A percentile compares a stretch with the other conserved stretches of the same genome.
These are phyloP conservation scores for Orchestia grillus DNA, from an alignment of 1,140 invertebrate species.

Conservation along the genomic window DNA sequence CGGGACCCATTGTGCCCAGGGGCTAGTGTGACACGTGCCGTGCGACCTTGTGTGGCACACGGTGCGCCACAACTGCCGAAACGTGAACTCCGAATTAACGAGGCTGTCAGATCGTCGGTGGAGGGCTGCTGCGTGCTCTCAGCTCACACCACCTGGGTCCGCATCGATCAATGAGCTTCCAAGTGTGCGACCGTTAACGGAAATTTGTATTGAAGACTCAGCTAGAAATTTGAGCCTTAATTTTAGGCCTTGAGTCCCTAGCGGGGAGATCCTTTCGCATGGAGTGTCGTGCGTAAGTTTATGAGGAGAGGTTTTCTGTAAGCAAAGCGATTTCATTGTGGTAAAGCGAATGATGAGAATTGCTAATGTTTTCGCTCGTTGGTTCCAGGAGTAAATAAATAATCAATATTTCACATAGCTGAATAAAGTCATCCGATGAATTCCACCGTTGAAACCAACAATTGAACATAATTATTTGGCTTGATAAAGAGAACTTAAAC, in stretches of 20 bases:
- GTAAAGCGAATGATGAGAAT: neutral
- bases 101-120: neutral
- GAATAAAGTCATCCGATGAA: neutral
- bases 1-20: neutral
- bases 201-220: neutral
- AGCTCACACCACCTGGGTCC: neutral
- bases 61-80: conserved; percentile 1
- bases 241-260: neutral
- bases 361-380: neutral
- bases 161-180: neutral
- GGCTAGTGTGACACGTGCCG: neutral
- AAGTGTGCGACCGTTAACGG: neutral
- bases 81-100: conserved; percentile 7
- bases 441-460: neutral
- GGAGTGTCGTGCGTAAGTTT: neutral
- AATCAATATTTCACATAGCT: neutral
- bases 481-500: neutral
- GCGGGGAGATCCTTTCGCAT: neutral
- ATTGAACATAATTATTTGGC: neutral
- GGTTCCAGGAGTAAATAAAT: neutral
- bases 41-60: neutral
- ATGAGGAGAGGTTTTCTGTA: neutral
- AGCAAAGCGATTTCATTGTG: neutral
- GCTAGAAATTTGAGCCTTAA: neutral
- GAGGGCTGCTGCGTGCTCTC: neutral